phyloP scores from a whole-genome alignment of 2,797 vertebrate genomes.

The Cynodonichthys magdalenae region DNA sequence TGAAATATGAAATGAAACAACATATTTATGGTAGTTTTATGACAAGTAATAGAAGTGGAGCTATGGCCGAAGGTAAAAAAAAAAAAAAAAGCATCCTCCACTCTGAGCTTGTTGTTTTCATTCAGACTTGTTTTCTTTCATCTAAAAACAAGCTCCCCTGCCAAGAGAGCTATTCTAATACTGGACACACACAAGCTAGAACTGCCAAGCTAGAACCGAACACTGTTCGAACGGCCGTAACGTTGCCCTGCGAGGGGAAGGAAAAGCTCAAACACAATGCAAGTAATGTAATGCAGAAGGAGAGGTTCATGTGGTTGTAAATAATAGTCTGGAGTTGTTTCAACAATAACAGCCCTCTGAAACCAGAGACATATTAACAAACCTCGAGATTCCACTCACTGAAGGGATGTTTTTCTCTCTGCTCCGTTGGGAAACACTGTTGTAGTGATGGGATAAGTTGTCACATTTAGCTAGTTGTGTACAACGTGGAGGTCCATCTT shows the following conservation, averaged over 20 bases:
- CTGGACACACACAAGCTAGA: slow-evolving; percentile 63
- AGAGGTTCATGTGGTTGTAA: slow-evolving; percentile 66
- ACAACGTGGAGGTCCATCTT: slow-evolving; percentile 87
- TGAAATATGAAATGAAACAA: slow-evolving; percentile 74
- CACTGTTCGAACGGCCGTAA: slow-evolving; percentile 56
- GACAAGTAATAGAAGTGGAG: slow-evolving; percentile 71
- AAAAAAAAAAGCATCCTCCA: slow-evolving; percentile 80
- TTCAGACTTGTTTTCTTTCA: slow-evolving; percentile 79
- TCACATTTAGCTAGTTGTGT: slow-evolving; percentile 84
- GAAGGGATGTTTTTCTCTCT: slow-evolving; percentile 74
- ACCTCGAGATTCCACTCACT: slow-evolving; percentile 65
- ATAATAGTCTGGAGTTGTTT: slow-evolving; percentile 69
- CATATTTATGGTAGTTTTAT: slow-evolving; percentile 72
- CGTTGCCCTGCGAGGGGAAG: slow-evolving; percentile 41
- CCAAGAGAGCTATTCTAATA: slow-evolving; percentile 68
- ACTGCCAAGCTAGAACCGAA: slow-evolving; percentile 63
- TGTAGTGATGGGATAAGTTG: slow-evolving; percentile 85
- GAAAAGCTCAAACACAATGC: slow-evolving; percentile 45
- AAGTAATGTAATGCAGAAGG: slow-evolving; percentile 58
- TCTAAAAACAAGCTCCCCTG: slow-evolving; percentile 71
- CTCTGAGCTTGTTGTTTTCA: slow-evolving; percentile 77
- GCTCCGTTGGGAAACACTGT: slow-evolving; percentile 76
- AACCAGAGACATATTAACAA: slow-evolving; percentile 77
- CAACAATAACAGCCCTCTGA: slow-evolving; percentile 74
- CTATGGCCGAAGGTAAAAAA: slow-evolving; percentile 77